Base-by-base conservation (phyloP, 2,888 invertebrate genomes). In the Selenia dentaria region DNA sequence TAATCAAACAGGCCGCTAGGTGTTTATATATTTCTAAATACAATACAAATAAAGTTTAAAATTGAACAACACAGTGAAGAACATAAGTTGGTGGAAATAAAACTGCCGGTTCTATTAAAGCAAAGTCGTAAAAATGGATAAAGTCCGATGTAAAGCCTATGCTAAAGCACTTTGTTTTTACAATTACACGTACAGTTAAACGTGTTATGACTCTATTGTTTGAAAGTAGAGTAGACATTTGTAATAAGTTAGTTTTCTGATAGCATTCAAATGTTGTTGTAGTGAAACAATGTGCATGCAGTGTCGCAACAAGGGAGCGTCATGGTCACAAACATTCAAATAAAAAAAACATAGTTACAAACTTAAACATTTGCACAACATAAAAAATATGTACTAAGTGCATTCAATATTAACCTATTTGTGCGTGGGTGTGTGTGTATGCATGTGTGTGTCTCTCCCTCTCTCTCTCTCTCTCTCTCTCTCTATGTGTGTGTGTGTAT, bases 121-220 rank as follows among this genome's bases (percentile, higher is more conserved):
- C 58, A 54, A 58, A 57, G 70, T 79, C 78, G 74, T 83, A 81
- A 83, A 83, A 78, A 74, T 70, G 69, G 70, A 73, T 74, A 79
- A 75, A 67, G 72, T 66, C 56, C 59, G 70, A 69, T 63, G 69
- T 70, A 67, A 72, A 35, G 39, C n/a, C 18, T 6, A 35, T 34
- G 25, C 25, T 25, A 5, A 12, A 29, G 28, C 34, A 34, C 28
- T 34, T 44, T 38, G 22, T 14, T 28, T 39, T 39, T 39, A 13
- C 39, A 20, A 34, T 34, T 26, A 29, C 8, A 13, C 8, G 33
- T 11, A 10, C 25, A 13, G n/a, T 14, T 28, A 50, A 14, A 22
- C 6, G 22, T 6, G 10, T 10, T 44, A 36, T 44, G 33, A 31
- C 43, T 37, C 40, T 54, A 54, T 44, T 46, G 36, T 36, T 5